Evolutionary conservation across 1,140 invertebrate species (phyloP), one percentile per base, ranked within the genome.

Genomic region (Atta colombica): DNA sequence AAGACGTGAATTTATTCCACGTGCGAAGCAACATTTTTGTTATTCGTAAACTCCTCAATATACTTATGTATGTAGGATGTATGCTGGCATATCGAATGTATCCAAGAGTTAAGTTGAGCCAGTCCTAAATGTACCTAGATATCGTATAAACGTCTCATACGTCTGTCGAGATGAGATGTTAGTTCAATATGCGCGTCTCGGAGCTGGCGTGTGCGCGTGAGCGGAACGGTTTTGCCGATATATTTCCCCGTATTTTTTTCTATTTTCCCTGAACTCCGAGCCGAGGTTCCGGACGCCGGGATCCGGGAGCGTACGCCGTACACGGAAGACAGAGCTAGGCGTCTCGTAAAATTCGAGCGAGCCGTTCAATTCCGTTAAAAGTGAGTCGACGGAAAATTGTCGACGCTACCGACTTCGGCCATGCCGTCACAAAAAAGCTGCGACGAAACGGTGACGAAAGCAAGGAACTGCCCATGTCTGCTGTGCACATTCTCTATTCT

Each of bases 291-390:
- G 39, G 63, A 25, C 25, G 25, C 3, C 61, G 58, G 28, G 49
- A 63, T 8, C 14, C 69, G 25, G 25, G 60, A 51, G 21, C n/a
- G n/a, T 39, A 72, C 7, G 3, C 7, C n/a, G 21, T 39, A 60
- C 7, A 6, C 4, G 45, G 60, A 63, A 75, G 35, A 82, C 68
- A 74, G 68, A 82, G 80, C 18, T 10, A 25, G 49, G 49, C 68
- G 58, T 82, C 78, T 82, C 78, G 85, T 87, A 87, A 88, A 86
- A 89, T 88, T 61, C 55, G 66, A 61, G 53, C 53, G 78, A 18
- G 14, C 39, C 53, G 68, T 88, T 66, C 81, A 88, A 89, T 89
- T 88, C 69, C 68, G 74, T 89, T 89, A 88, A 89, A 88, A 89
- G 74, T 85, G 25, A 78, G 74, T 49, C 21, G 65, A 86, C 71